Percentiles rank a stretch among this genome's conserved stretches.
Evolutionary conservation across 2,888 invertebrate genomes (phyloP).

Genomic region (Amiota communis): DNA sequence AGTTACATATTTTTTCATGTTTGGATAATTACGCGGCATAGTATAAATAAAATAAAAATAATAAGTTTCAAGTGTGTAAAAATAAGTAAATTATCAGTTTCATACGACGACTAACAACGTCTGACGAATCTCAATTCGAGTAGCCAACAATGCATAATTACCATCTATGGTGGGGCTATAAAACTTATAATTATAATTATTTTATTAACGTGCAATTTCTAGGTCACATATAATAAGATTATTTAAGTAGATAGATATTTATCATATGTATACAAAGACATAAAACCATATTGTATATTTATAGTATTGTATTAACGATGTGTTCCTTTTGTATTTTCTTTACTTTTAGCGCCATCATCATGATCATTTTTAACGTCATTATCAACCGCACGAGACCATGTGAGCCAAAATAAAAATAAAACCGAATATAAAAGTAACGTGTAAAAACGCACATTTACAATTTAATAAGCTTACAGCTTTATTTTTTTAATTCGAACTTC

Average conservation of each 20-base stretch:
- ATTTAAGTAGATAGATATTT: too few species aligned
- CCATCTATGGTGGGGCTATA: not conserved
- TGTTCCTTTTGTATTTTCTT: constrained; percentile 1
- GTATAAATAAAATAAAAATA: too few species aligned
- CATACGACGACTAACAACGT: too few species aligned
- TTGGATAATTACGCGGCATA: too few species aligned
- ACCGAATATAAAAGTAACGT: too few species aligned
- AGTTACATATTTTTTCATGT: too few species aligned
- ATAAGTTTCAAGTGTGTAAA: too few species aligned
- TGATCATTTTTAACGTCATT: not conserved
- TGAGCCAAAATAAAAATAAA: not conserved
- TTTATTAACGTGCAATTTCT: constrained; percentile 19
- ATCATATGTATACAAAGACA: not conserved
- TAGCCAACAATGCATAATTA: too few species aligned
- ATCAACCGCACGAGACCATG: not conserved
- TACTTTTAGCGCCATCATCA: constrained; percentile 13
- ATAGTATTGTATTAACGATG: not conserved
- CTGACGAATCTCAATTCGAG: too few species aligned
- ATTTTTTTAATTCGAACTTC: not conserved
- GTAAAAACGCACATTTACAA: too few species aligned
- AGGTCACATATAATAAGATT: constrained; percentile 12
- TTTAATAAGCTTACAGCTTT: too few species aligned
- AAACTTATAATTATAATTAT: constrained; percentile 11
- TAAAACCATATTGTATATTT: not conserved
- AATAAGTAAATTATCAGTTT: too few species aligned